Evolutionary conservation across 2,797 vertebrate species (phyloP).

Genomic region (Nannoperca australis): DNA sequence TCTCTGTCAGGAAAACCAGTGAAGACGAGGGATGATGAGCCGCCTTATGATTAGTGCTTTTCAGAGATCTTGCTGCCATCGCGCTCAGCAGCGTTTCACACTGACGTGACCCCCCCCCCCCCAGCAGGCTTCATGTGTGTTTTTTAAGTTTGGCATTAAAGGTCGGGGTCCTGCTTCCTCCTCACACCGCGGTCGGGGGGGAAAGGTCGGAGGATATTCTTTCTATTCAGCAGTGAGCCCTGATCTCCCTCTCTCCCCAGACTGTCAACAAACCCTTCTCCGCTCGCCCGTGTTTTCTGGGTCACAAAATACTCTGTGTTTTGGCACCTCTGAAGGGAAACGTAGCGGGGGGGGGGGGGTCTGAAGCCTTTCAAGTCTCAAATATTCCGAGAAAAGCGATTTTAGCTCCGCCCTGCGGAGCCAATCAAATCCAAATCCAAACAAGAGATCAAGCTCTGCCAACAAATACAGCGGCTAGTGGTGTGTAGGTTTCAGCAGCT

Average conservation of each 20-base stretch:
- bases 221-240: conserved; percentile 36
- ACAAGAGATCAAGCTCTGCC: conserved; percentile 27
- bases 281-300: conserved; percentile 27
- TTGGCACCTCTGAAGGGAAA: conserved; percentile 22
- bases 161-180: conserved; percentile 24
- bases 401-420: conserved; percentile 8
- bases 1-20: conserved; percentile 2
- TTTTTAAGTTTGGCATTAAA: conserved; percentile 31
- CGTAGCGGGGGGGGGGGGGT: conserved; percentile 1
- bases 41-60: not conserved
- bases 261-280: conserved; percentile 42
- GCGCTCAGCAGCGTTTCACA: conserved; percentile 2
- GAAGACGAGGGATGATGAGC: conserved; percentile 6
- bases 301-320: conserved; percentile 41
- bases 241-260: not conserved
- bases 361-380: conserved; percentile 43
- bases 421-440: conserved; percentile 49
- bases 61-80: not conserved
- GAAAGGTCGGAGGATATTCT: conserved; percentile 38
- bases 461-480: not conserved
- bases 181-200: conserved; percentile 12
- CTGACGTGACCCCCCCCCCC: not conserved
- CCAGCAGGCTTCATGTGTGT: conserved; percentile 13
- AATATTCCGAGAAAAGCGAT: conserved; percentile 48
- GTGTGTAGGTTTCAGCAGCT: conserved; percentile 7